A percentile compares a stretch with the other conserved stretches of the same genome.
Evolutionary conservation across 2,113 vertebrate genomes (phyloP).

Genomic region (Xenopus tropicalis): UCB_Xtro_10.0 CM004452.2:26008501-26009000

Average conservation of each 20-base stretch:
- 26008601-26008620: slow-evolving; percentile 93
- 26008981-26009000: too few relatives aligned
- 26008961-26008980: background rate
- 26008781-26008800: slow-evolving; percentile 47
- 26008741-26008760: slow-evolving; percentile 69
- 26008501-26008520: slow-evolving; percentile 85
- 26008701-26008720: slow-evolving; percentile 61
- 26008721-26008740: slow-evolving; percentile 62
- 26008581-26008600: slow-evolving; percentile 97
- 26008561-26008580: slow-evolving; percentile 87
- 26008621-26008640: slow-evolving; percentile 84
- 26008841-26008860: slow-evolving; percentile 31
- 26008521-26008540: slow-evolving; percentile 84
- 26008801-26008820: slow-evolving; percentile 48
- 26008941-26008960: background rate
- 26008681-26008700: slow-evolving; percentile 61
- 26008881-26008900: slow-evolving; percentile 38
- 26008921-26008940: background rate
- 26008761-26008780: slow-evolving; percentile 66
- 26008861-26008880: slow-evolving; percentile 46
- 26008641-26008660: slow-evolving; percentile 90
- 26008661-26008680: slow-evolving; percentile 85
- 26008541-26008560: slow-evolving; percentile 91
- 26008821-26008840: slow-evolving; percentile 46
- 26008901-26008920: background rate